Evolutionary conservation across 2,113 vertebrate species (phyloP), one percentile per base, ranked within the genome.

Genomic region (Coryphaenoides rupestris): DNA sequence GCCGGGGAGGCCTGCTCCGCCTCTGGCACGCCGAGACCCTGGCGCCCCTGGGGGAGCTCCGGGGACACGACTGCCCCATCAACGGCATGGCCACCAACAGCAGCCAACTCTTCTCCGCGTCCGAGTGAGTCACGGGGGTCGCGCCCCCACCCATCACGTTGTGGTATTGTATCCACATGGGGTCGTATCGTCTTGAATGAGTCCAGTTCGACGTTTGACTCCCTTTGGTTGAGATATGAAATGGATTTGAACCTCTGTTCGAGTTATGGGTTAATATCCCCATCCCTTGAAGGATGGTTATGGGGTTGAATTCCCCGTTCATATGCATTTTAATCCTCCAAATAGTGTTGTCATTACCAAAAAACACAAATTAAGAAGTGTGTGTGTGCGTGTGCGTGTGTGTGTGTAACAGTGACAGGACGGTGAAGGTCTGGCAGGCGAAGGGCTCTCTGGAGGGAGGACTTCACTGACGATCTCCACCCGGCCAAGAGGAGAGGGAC

Each of bases 381-480:
- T 26, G 4, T 66, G 26, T 33, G 21, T 15, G 15, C 1, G n/a
- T 69, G 4, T 69, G 2, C 46, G n/a, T 68, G 3, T 67, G 12
- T 47, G 21, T 61, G 63, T 59, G 47, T 1, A 0, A 15, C 82
- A 99, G 97, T 79, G 97, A 99, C 78, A 92, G 94, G 47, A 98
- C 97, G 10, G 95, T 98, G 79, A 94, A 92, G 83, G 95, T 99
- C 73, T 98, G 97, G 97, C 96, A 94, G 76, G 89, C 91, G 71
- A 93, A 90, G 56, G 90, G 87, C 45, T 76, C 88, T 55, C 82
- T 93, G 58, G 96, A 98, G 0, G 94, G 95, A 14, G 87, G 85
- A 53, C n/a, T 80, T 22, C 68, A 82, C 70, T 93, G 66, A 93
- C 83, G 46, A 40, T 10, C 33, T 40, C 7, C 33, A 40, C 33